These are phyloP conservation scores for Parasteatoda tepidariorum DNA, from an alignment of 1,140 invertebrate genomes.

Conservation along the genomic window DNA sequence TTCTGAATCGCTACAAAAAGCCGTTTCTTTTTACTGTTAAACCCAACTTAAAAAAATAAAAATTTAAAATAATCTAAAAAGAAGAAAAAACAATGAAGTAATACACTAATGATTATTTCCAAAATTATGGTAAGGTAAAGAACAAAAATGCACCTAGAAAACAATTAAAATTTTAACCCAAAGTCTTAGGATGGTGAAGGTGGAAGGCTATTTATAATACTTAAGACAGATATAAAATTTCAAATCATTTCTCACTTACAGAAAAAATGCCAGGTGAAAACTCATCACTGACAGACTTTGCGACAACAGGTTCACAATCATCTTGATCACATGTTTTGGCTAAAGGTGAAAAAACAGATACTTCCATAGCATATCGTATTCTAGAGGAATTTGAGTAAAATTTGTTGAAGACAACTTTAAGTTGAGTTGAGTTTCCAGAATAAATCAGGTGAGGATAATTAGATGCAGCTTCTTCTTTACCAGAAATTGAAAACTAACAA, in stretches of 20 bases:
- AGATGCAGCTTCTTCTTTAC: not conserved
- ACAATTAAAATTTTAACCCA: no score
- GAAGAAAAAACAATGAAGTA: no score
- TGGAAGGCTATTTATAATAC: no score
- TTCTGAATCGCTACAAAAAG: no score
- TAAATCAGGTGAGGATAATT: constrained; percentile 36
- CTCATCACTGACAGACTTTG: constrained; percentile 30
- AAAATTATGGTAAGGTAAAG: no score
- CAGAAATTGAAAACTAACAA: constrained; percentile 42
- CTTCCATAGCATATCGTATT: constrained; percentile 26
- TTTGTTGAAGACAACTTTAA: constrained; percentile 7
- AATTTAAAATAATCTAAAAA: no score
- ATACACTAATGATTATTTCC: no score
- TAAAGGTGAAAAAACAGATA: constrained; percentile 2
- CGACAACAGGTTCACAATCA: not conserved
- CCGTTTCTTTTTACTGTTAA: no score
- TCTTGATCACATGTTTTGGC: not conserved
- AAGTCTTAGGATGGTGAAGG: no score
- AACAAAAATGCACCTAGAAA: no score
- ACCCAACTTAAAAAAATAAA: no score
- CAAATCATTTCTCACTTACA: constrained; percentile 5
- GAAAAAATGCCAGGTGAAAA: constrained; percentile 47
- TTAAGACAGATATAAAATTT: not conserved
- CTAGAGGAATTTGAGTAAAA: constrained; percentile 19
- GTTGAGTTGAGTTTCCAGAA: constrained; percentile 28